These are phyloP conservation scores for Paracyprichromis sp. DNA, from an alignment of 2,113 vertebrate species.

Conservation along the genomic window DNA sequence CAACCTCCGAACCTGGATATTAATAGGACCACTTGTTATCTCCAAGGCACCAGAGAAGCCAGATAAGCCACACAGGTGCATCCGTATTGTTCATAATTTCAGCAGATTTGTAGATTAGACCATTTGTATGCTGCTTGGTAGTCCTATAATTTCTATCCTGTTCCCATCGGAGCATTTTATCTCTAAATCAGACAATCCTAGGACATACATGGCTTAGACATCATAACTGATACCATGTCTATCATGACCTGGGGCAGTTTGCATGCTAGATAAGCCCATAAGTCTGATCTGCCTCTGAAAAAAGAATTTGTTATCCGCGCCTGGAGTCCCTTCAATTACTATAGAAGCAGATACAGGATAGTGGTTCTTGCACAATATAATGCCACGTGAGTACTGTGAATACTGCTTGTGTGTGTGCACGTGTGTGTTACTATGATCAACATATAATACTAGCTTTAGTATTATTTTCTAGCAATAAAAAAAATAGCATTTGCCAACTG, in stretches of 20 bases:
- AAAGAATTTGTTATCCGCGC: not conserved
- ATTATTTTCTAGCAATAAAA: slow-evolving; percentile 16
- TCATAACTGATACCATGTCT: not conserved
- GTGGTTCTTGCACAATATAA: not conserved
- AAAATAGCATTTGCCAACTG: not conserved
- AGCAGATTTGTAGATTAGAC: not conserved
- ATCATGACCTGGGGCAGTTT: not conserved
- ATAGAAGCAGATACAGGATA: not conserved
- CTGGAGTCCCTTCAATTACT: not conserved
- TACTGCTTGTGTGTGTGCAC: not conserved
- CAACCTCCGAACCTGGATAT: not conserved
- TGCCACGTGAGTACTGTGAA: not conserved
- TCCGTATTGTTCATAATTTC: not conserved
- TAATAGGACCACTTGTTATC: not conserved
- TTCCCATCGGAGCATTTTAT: not conserved
- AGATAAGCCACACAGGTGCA: not conserved
- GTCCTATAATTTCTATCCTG: not conserved
- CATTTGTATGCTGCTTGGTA: not conserved
- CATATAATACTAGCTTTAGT: not conserved
- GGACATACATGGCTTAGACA: not conserved
- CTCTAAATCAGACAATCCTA: not conserved
- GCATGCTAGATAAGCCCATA: not conserved
- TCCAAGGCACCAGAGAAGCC: not conserved
- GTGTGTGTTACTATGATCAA: not conserved
- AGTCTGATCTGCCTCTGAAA: not conserved